Base-by-base conservation (phyloP, 1,140 invertebrate genomes). In the Alviniconcha marisindica region DNA sequence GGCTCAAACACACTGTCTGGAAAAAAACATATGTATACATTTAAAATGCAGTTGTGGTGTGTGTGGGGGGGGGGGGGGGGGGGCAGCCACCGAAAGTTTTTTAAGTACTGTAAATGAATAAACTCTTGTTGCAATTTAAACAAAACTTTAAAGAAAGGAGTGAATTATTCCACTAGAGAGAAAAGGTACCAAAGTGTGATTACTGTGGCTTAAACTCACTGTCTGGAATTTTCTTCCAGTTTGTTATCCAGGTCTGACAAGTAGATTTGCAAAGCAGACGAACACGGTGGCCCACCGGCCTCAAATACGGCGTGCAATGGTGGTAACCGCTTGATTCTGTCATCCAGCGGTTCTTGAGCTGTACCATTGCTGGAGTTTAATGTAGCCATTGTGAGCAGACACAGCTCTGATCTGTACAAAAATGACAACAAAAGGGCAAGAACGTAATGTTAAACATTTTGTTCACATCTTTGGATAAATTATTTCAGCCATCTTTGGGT, bases 201-300 rank as follows among this genome's bases (percentile, higher is more conserved):
- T n/a, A 2, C 15, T 38, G 2, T 36, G 44, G n/a, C n/a, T n/a
- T n/a, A n/a, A 69, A 82, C 85, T 87, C 85, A 90, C 90, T 89
- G 82, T 81, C 85, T 87, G 38, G 83, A 77, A 76, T 89, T 90
- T 48, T 89, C 86, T 21, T 89, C 88, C 21, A 90, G 82, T 54
- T 87, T 84, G 56, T 74, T 44, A 44, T 90, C 90, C 7, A 90
- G 80, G 77, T 89, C 88, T 79, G 83, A 80, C 12, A 90, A 85
- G 51, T 86, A 89, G 2, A 86, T 76, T 51, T 88, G 87, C 15
- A 90, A 69, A 7, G 83, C 84, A 15, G 87, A 60, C 15, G 60
- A 33, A 78, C 78, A 44, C 83, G 71, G 24, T 84, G 87, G 42
- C 82, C 87, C 38, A 85, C 83, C 42, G n/a, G 73, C 79, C 85